These are phyloP conservation scores for Tuta absoluta DNA, from an alignment of 2,888 invertebrate genomes.

Conservation along the genomic window DNA sequence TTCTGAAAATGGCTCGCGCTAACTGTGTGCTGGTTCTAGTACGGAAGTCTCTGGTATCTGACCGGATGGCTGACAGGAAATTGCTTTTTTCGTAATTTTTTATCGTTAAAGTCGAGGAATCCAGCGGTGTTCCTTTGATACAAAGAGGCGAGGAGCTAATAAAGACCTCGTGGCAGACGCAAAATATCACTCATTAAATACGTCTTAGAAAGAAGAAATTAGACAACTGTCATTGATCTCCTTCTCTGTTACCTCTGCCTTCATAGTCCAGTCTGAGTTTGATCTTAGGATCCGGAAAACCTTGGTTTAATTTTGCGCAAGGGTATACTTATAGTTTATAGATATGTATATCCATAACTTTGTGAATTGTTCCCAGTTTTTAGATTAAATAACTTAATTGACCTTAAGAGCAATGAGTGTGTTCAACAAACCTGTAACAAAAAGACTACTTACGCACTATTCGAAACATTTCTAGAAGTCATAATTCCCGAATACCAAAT, in stretches of 20 bases:
- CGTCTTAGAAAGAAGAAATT: neutral
- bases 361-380: no score
- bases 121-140: slow-evolving; percentile 3
- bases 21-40: neutral
- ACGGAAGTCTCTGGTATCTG: slow-evolving; percentile 12
- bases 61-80: slow-evolving; percentile 12
- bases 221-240: neutral
- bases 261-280: neutral
- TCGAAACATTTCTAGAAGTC: no score
- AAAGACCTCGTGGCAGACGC: neutral
- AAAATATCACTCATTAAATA: neutral
- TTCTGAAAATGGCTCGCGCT: no score
- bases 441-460: no score
- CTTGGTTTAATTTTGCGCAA: neutral
- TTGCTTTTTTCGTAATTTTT: slow-evolving; percentile 17
- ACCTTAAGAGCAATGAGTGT: no score
- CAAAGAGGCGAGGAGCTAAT: neutral
- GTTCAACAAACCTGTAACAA: no score
- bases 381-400: no score
- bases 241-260: neutral
- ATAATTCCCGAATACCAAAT: no score
- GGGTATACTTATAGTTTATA: no score
- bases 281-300: neutral
- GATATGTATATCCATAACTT: no score
- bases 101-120: slow-evolving; percentile 13